Evolutionary conservation across 2,888 invertebrate genomes (phyloP).

Genomic region (Diadegma fenestrale): DNA sequence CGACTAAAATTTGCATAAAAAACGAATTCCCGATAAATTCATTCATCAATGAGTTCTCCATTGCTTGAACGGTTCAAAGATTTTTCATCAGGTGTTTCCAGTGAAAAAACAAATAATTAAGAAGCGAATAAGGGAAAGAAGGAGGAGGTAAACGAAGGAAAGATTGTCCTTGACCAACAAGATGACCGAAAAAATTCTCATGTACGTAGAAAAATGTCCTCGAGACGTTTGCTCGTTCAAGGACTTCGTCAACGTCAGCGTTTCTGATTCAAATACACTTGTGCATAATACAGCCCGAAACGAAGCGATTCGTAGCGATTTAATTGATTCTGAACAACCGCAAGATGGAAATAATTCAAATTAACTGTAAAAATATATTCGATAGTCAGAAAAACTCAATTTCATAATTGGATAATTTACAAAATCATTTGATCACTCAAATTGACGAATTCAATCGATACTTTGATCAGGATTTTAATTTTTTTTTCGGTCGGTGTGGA

Average conservation of each 20-base stretch:
- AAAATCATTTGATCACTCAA: too few species aligned
- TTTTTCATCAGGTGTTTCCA: neutral
- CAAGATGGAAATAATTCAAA: conserved; percentile 21
- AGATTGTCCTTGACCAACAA: conserved; percentile 52
- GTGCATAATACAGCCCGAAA: neutral
- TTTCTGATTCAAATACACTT: conserved; percentile 14
- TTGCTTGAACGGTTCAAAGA: neutral
- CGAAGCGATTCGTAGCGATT: conserved; percentile 31
- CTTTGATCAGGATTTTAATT: neutral
- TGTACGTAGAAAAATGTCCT: conserved; percentile 53
- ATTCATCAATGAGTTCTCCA: neutral
- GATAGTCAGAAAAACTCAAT: neutral
- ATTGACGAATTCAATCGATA: neutral
- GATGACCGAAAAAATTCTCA: conserved; percentile 41
- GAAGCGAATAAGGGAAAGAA: neutral
- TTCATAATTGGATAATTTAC: neutral
- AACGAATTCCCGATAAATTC: neutral
- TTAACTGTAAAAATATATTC: neutral
- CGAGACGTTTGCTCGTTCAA: conserved; percentile 55
- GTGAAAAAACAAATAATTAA: neutral
- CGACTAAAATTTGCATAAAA: neutral
- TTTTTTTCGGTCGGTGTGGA: neutral
- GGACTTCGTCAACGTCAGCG: conserved; percentile 53
- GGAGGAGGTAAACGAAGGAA: conserved; percentile 15
- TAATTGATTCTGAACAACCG: neutral